Percentiles rank a stretch among this genome's conserved stretches.
Evolutionary conservation across 2,113 vertebrate genomes (phyloP).

Genomic region (Chaetodon auriga): DNA sequence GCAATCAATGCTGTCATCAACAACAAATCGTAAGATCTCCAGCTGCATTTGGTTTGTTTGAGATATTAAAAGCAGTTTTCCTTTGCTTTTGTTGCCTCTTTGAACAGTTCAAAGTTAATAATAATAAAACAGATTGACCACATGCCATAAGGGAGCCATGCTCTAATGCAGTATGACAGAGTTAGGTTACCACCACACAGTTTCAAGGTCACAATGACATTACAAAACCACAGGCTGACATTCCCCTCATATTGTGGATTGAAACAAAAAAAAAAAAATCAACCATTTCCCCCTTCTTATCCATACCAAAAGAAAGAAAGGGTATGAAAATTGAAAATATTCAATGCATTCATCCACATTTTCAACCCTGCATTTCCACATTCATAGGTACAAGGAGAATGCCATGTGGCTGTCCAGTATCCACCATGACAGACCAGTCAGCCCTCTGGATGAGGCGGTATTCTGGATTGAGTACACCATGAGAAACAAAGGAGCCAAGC

Average conservation of each 20-base stretch:
- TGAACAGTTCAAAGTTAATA: background rate
- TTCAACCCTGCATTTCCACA: background rate
- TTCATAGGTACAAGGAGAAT: conserved; percentile 89
- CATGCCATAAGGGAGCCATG: background rate
- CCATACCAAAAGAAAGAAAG: background rate
- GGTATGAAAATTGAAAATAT: background rate
- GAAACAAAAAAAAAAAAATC: no score
- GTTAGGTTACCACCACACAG: background rate
- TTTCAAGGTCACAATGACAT: background rate
- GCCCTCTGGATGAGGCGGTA: conserved; percentile 87
- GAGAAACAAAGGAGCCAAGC: conserved; percentile 91
- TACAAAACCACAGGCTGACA: background rate
- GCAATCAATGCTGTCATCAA: conserved; percentile 87
- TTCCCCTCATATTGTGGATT: background rate
- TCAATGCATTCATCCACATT: background rate
- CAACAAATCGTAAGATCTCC: conserved; percentile 86
- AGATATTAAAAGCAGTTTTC: background rate
- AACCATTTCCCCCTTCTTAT: no score
- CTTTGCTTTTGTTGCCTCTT: no score
- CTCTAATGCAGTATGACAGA: background rate
- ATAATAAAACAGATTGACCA: background rate
- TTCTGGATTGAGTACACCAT: conserved; percentile 96
- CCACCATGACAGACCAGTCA: conserved; percentile 90
- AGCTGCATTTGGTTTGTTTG: background rate
- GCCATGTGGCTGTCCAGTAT: conserved; percentile 86